These are phyloP conservation scores for Drosophila subpulchrella DNA, from an alignment of 1,140 invertebrate genomes.

Conservation along the genomic window DNA sequence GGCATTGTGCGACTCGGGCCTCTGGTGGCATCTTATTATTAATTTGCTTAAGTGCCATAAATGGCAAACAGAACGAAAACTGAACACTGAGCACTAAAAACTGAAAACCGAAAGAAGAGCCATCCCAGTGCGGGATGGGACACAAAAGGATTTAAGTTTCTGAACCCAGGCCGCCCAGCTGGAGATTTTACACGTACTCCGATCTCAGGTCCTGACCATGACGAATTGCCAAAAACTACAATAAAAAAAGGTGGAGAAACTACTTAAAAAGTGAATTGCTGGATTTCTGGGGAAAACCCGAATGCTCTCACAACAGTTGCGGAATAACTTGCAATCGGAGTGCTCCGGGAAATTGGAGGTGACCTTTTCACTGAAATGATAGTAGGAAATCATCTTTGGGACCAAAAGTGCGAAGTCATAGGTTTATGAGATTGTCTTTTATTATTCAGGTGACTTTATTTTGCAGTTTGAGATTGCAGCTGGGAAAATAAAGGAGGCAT, in stretches of 20 bases:
- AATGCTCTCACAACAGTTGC: conserved; percentile 13
- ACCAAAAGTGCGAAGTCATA: conserved; percentile 4
- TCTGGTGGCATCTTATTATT: conserved; percentile 66
- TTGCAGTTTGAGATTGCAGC: neutral
- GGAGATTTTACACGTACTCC: conserved; percentile 65
- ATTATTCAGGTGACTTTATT: neutral
- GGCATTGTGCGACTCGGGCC: conserved; percentile 30
- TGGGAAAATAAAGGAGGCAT: no score
- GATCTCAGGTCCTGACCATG: conserved; percentile 54
- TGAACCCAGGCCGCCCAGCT: conserved; percentile 49
- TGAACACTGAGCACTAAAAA: no score
- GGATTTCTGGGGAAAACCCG: conserved; percentile 27
- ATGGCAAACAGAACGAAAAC: conserved; percentile 45
- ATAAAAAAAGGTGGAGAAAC: conserved; percentile 12
- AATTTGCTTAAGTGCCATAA: conserved; percentile 81
- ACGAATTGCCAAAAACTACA: conserved; percentile 61
- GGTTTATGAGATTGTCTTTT: neutral
- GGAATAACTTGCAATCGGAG: conserved; percentile 25
- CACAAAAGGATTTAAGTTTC: conserved; percentile 69
- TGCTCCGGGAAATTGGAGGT: neutral
- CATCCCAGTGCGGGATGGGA: neutral
- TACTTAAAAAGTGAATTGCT: conserved; percentile 26
- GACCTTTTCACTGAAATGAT: neutral
- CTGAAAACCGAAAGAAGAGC: neutral
- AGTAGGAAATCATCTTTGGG: neutral